Evolutionary conservation across 2,113 vertebrate species (phyloP).

Genomic region (Oreochromis aureus): DNA sequence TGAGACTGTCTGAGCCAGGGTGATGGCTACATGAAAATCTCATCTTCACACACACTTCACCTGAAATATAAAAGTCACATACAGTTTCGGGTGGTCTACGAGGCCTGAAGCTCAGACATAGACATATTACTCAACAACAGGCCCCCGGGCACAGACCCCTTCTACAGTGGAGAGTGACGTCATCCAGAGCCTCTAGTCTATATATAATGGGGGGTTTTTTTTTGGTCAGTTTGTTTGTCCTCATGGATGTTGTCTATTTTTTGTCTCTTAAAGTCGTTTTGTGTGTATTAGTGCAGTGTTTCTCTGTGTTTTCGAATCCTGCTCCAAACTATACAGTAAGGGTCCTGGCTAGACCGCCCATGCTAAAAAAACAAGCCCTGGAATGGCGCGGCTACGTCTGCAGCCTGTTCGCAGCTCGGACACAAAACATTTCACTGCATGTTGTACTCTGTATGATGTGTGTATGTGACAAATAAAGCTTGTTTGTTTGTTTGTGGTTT

Average conservation of each 20-base stretch:
- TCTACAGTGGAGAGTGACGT: background rate
- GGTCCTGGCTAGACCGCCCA: background rate
- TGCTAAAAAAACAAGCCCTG: background rate
- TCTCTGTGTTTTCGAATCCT: background rate
- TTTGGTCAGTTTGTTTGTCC: background rate
- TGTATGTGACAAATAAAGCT: background rate
- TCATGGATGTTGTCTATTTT: background rate
- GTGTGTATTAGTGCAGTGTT: background rate
- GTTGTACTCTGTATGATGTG: background rate
- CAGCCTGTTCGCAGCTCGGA: background rate
- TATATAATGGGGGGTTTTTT: rapidly evolving
- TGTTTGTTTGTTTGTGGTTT: background rate
- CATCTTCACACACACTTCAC: background rate
- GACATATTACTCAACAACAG: background rate
- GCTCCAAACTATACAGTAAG: background rate
- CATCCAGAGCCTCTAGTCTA: background rate
- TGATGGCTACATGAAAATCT: background rate
- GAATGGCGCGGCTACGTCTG: background rate
- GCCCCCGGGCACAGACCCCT: background rate
- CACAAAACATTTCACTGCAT: background rate
- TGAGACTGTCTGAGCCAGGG: background rate
- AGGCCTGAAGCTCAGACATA: background rate
- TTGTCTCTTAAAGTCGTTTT: background rate
- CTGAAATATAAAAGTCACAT: background rate
- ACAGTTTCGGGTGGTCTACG: background rate